Percentiles rank a stretch among this genome's conserved stretches.
Conservation (phyloP, 2,113 vertebrate genomes). For the Tonatia bakeri region DNA sequence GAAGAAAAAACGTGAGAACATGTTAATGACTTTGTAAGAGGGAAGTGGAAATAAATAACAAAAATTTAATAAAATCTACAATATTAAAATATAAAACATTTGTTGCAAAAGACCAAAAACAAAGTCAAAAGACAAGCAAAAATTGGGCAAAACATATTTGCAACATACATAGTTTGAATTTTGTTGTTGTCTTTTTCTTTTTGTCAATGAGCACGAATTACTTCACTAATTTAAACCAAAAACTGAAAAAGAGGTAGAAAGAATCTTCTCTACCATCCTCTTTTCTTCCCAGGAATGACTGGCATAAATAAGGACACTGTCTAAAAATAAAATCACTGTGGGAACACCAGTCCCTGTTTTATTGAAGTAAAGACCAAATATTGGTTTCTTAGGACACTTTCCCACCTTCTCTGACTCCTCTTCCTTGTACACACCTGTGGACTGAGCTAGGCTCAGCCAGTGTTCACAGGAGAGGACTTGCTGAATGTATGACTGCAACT, state of each 20-base stretch:
- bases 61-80: constrained; percentile 37
- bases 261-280: background rate
- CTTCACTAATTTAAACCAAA: constrained; percentile 24
- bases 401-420: background rate
- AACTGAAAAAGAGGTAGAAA: background rate
- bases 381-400: background rate
- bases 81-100: constrained; percentile 50
- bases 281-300: constrained; percentile 11
- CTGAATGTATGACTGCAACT: background rate
- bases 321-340: background rate
- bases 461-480: background rate
- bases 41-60: background rate
- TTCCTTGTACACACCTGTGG: background rate
- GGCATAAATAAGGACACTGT: background rate
- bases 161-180: background rate
- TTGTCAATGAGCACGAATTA: background rate
- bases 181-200: background rate
- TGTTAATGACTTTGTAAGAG: constrained; percentile 25
- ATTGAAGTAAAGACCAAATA: constrained; percentile 2
- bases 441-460: background rate
- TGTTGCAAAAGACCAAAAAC: constrained; percentile 20
- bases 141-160: background rate
- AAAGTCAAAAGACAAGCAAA: constrained; percentile 33
- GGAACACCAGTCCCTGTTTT: background rate
- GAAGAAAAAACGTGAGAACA: background rate